Evolutionary conservation across 2,888 invertebrate species (phyloP), one percentile per base, ranked within the genome.

Genomic region (Melanostoma scalare): DNA sequence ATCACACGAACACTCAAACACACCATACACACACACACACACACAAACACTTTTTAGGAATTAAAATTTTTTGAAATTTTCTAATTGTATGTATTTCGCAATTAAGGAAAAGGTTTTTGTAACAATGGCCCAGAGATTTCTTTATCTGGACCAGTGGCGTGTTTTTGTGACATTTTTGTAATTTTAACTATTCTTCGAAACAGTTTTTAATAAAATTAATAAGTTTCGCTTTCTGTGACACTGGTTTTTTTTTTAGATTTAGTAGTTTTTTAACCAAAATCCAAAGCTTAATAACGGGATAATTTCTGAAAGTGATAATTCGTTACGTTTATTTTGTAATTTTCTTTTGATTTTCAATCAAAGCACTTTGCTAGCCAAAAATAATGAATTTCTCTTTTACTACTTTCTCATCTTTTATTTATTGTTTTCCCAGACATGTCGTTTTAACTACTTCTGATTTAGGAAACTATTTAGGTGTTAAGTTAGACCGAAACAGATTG

Each of bases 91-190:
- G 20, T 20, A 65, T 69, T 78, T 78, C 68, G 60, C 9, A 40
- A 46, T 55, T 63, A 30, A 58, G 58, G 67, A 61, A 38, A 56
- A 48, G 31, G 68, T 61, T 69, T 69, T 80, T 80, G 80, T 63
- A 75, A 20, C 20, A 20, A 44, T 56, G 61, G 71, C 72, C 48
- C 81, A 67, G 53, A 33, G 31, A 61, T 42, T 76, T 61, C 52
- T 76, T 71, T 71, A 72, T 48, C 55, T 72, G 81, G 76, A 52
- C 53, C 48, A 72, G 56, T 9, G 40, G 81, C 77, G 77, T 81
- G 67, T n/a, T 44, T 56, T 72, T 81, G 77, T 81, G 72, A 61
- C 76, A 55, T 65, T 69, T 74, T 75, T 56, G 50, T 56, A 36
- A 35, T 36, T 33, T 56, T 73, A 8, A 42, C 31, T 33, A 5